phyloP scores from a whole-genome alignment of 1,140 invertebrate genomes.

The Drosophila chauvacae region DNA sequence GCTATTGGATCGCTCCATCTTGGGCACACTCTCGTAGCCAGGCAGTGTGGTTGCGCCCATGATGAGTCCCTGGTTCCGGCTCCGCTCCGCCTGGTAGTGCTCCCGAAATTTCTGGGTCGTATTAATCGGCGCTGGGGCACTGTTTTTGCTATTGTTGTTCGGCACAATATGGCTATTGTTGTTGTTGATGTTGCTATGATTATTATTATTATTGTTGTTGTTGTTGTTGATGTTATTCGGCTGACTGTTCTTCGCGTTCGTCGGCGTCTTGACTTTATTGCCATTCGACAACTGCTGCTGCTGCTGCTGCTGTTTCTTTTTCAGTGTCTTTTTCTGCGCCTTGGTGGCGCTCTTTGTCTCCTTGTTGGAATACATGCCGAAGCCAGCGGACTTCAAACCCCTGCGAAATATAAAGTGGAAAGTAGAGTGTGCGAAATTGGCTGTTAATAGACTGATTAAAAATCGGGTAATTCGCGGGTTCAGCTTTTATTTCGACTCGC shows the following conservation, averaged over 20 bases:
- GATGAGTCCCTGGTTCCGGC: conserved; percentile 9
- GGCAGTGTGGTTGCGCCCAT: conserved; percentile 19
- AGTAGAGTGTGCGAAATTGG: conserved; percentile 10
- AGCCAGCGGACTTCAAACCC: conserved; percentile 60
- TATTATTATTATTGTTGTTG: conserved; percentile 57
- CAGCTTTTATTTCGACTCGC: conserved; percentile 17
- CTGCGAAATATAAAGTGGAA: conserved; percentile 18
- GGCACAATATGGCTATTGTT: conserved; percentile 63
- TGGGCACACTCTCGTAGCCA: conserved; percentile 54
- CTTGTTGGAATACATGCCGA: conserved; percentile 74
- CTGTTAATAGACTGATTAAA: conserved; percentile 45
- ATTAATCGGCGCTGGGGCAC: conserved; percentile 32
- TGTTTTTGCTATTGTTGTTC: conserved; percentile 60
- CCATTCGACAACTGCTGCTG: conserved; percentile 46
- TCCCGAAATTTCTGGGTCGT: conserved; percentile 60
- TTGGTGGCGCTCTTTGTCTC: conserved; percentile 70
- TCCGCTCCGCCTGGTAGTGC: conserved; percentile 49
- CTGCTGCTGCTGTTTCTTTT: conserved; percentile 68
- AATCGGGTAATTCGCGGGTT: conserved; percentile 24
- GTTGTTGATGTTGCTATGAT: conserved; percentile 39
- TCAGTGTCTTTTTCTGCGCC: conserved; percentile 76
- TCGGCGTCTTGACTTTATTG: conserved; percentile 53
- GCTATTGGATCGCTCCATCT: conserved; percentile 81
- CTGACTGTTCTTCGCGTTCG: conserved; percentile 34
- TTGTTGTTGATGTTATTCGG: conserved; percentile 56